Conservation (phyloP, 2,113 vertebrate genomes). For the Coryphaenoides rupestris region DNA sequence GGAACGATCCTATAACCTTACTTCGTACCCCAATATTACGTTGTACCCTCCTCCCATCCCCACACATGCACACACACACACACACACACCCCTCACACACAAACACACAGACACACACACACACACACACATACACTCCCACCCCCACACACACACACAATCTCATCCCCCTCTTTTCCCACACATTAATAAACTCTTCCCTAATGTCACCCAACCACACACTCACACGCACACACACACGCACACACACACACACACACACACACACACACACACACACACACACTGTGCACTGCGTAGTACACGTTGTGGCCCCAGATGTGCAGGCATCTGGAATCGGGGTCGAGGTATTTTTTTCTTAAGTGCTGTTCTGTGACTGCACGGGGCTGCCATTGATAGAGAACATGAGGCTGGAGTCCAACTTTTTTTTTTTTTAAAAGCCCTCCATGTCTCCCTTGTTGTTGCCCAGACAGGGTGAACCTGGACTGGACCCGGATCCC, state of each 20-base stretch:
- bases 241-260: constrained; percentile 1
- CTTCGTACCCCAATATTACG: neutral
- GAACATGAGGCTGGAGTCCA: constrained; percentile 30
- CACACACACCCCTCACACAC: constrained; percentile 10
- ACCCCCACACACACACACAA: neutral
- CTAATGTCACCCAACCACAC: neutral
- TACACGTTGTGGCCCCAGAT: constrained; percentile 40
- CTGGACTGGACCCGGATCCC: constrained; percentile 29
- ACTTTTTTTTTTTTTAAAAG: too few species aligned
- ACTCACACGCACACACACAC: constrained; percentile 2
- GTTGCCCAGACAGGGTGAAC: constrained; percentile 35
- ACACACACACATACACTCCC: neutral
- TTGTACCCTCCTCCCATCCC: neutral
- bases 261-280: constrained; percentile 4
- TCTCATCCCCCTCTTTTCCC: neutral
- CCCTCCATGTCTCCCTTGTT: constrained; percentile 21
- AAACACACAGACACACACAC: neutral
- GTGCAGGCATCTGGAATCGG: constrained; percentile 42
- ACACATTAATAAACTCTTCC: neutral
- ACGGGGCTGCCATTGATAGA: constrained; percentile 45
- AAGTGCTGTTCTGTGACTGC: constrained; percentile 47
- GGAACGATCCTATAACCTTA: neutral
- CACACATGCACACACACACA: constrained; percentile 14
- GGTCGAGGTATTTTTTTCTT: constrained; percentile 50
- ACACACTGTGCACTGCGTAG: constrained; percentile 18